Evolutionary conservation across 2,888 invertebrate species (phyloP), one percentile per base, ranked within the genome.

Genomic region (Athrips mouffetella): DNA sequence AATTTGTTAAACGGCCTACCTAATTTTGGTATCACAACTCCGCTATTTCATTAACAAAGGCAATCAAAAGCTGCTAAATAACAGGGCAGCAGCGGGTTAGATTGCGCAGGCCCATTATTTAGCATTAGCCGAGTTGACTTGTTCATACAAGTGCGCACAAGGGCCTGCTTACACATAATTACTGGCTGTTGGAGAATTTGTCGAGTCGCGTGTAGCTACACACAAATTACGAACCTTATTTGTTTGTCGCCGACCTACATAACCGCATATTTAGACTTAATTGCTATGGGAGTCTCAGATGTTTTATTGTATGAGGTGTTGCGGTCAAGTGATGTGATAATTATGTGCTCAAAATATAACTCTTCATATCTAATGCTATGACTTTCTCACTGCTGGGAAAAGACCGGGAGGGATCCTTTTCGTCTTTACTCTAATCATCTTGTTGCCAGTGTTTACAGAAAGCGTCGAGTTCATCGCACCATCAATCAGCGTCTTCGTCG

Each of bases 101-200:
- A 10, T 23, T 18, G 13, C 31, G 15, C 37, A 33, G 27, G 8
- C 20, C 44, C 45, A 47, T 50, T 47, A 50, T 50, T 50, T 20
- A 47, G 45, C 50, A 47, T 50, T 47, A 50, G 25, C 10, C 23
- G 40, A 23, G 47, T 44, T 50, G 37, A 44, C 29, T 42, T 47
- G 47, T 47, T 30, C 42, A 33, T 42, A 50, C 50, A 50, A 50
- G 50, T 47, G 47, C 39, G 50, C 50, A 45, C 50, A 25, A 45
- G 52, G 49, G 52, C 44, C 52, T 49, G 39, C 52, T 48, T 47
- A 52, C 49, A 52, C 52, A 46, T 52, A 52, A 52, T 52, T 52
- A 52, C 49, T 45, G 47, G 39, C 33, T 51, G 46, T 42, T 21
- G 41, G 41, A 15, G 42, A 51, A 51, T 51, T 48, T 44, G 51